Base-by-base conservation (phyloP, 2,797 vertebrate species). In the Pelodytes ibericus region DNA sequence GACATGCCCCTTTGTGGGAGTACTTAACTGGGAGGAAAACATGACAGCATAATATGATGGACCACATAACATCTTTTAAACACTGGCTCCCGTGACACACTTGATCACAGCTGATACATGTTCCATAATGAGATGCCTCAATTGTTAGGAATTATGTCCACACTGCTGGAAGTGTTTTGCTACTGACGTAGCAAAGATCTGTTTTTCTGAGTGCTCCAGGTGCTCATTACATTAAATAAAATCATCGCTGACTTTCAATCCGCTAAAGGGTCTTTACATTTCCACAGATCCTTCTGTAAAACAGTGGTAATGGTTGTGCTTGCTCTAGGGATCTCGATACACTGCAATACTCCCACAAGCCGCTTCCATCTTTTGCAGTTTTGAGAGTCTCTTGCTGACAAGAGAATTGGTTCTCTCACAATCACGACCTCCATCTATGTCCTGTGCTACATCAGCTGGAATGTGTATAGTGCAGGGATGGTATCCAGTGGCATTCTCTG, bases 341-440 rank as follows among this genome's bases (percentile, higher is more conserved):
- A 99, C 96, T 0, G 96, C 96, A 86, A 98, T 94, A 22, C 93
- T 94, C 84, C 94, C 96, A 74, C 97, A 99, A 2, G 95, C 95
- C 89, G 98, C 97, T 93, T 99, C 96, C 93, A 99, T 93, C 84
- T 97, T 98, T 81, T 96, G 97, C 26, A 99, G 91, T 83, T 95
- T 98, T 86, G 89, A 83, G 70, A 91, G 88, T 80, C 93, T 97
- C 59, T 91, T 81, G 53, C 86, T 93, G 83, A 99, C 96, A 71
- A 99, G 91, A 29, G 95, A 97, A 86, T 97, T 98, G 85, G 98
- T 96, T 77, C 95, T 93, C 88, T 99, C 97, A 0, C 94, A 91
- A 87, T 99, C 98, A 73, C 98, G 90, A 84, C 99, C 97, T 86
- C 94, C 96, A 90, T 99, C 98, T 26, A 99, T 98, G 82, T 99